Conservation (phyloP, 2,888 invertebrate species). For the Cyclophora punctaria region DNA sequence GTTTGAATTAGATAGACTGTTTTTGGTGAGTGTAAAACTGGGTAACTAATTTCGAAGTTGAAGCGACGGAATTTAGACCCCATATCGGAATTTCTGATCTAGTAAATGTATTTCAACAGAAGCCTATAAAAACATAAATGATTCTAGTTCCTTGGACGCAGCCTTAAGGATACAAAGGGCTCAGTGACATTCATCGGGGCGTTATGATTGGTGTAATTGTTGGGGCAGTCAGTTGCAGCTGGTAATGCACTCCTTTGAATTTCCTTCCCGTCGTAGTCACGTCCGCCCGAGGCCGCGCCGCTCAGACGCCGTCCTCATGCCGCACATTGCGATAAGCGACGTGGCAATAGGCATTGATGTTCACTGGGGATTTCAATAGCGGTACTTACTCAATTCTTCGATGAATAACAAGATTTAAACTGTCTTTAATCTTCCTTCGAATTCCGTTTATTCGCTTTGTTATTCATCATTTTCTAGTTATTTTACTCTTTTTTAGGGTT, state of each 20-base stretch:
- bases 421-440: conserved; percentile 43
- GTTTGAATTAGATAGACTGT: too few species aligned
- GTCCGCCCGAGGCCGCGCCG: conserved; percentile 14
- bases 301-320: conserved; percentile 31
- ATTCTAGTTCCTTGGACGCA: too few species aligned
- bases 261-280: conserved; percentile 25
- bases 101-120: too few species aligned
- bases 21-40: too few species aligned
- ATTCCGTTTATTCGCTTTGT: conserved; percentile 17
- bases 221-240: conserved; percentile 26
- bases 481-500: too few species aligned
- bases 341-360: conserved; percentile 71
- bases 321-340: conserved; percentile 65
- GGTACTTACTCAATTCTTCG: conserved; percentile 60
- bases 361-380: conserved; percentile 66
- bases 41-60: too few species aligned
- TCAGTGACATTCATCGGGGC: conserved; percentile 8
- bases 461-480: too few species aligned
- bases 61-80: too few species aligned
- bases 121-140: too few species aligned
- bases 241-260: conserved; percentile 56
- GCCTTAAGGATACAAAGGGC: not conserved
- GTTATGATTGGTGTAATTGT: conserved; percentile 33
- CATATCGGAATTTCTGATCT: too few species aligned
- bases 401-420: conserved; percentile 62